Percentiles rank a stretch among this genome's conserved stretches.
Evolutionary conservation across 2,888 invertebrate species (phyloP).

Genomic region (Drosophila barbarae): DNA sequence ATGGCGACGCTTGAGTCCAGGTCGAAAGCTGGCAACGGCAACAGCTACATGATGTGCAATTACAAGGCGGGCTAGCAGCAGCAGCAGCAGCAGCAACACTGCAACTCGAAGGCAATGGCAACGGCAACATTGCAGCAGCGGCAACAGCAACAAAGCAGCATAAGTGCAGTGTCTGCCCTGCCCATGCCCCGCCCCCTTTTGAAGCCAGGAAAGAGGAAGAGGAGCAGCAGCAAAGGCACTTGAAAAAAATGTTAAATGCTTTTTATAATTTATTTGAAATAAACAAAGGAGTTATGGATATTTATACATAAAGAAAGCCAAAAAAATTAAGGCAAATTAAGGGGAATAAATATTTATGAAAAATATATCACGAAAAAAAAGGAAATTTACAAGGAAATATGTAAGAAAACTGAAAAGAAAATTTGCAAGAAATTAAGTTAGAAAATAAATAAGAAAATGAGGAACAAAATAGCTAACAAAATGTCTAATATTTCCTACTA

Average conservation of each 20-base stretch:
- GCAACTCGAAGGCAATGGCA: constrained; percentile 41
- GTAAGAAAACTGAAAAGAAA: too few relatives aligned
- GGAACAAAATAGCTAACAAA: too few relatives aligned
- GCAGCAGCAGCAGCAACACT: constrained; percentile 23
- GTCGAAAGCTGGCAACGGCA: constrained; percentile 58
- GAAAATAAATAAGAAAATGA: too few relatives aligned
- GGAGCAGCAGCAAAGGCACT: constrained; percentile 17
- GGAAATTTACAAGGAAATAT: too few relatives aligned
- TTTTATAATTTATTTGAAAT: too few relatives aligned
- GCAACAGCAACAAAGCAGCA: constrained; percentile 51
- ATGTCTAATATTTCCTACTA: not conserved
- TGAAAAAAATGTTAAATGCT: not conserved
- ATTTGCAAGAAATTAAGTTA: too few relatives aligned
- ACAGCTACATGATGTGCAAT: constrained; percentile 55
- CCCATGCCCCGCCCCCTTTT: constrained; percentile 60
- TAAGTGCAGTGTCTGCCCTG: constrained; percentile 70
- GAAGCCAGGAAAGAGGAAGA: constrained; percentile 21
- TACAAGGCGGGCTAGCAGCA: constrained; percentile 50
- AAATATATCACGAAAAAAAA: not conserved
- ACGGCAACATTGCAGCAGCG: constrained; percentile 52
- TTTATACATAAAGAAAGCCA: not conserved
- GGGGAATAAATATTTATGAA: not conserved
- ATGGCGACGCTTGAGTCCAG: constrained; percentile 26
- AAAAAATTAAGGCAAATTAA: not conserved
- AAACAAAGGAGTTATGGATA: too few relatives aligned